phyloP scores from a whole-genome alignment of 1,140 invertebrate species.

The Lasaia peninsularis region DNA sequence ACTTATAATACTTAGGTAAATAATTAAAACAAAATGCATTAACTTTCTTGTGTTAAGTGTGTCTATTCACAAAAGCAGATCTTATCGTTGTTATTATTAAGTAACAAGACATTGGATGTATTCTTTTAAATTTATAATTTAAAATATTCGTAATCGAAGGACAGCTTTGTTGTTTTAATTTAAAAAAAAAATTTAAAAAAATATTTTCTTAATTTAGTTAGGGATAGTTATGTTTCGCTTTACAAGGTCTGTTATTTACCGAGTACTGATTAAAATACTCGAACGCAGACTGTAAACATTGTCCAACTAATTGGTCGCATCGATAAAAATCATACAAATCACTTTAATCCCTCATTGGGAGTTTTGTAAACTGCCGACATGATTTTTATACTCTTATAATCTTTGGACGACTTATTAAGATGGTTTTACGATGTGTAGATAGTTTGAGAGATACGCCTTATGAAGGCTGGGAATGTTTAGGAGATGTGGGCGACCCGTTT shows the following conservation, averaged over 20 bases:
- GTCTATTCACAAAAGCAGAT: too few species aligned
- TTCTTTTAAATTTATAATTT: too few species aligned
- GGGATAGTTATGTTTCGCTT: too few species aligned
- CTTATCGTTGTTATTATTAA: too few species aligned
- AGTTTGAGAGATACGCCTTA: constrained; percentile 45
- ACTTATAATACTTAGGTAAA: too few species aligned
- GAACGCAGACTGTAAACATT: constrained; percentile 51
- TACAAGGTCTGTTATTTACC: constrained; percentile 41
- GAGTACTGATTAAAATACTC: constrained; percentile 61
- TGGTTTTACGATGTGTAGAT: constrained; percentile 60
- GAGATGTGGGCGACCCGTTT: background rate
- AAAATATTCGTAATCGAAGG: too few species aligned
- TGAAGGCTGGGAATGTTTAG: constrained; percentile 18
- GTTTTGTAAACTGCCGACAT: constrained; percentile 36
- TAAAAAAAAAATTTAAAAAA: too few species aligned
- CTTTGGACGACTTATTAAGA: constrained; percentile 42
- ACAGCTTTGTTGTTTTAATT: too few species aligned
- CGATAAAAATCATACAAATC: constrained; percentile 60
- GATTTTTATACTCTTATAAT: constrained; percentile 45
- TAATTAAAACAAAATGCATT: too few species aligned
- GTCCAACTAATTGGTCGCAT: constrained; percentile 58
- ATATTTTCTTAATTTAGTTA: too few species aligned
- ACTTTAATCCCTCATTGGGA: constrained; percentile 50
- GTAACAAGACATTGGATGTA: too few species aligned
- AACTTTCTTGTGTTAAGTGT: too few species aligned